phyloP scores from a whole-genome alignment of 2,113 vertebrate genomes.

The Indri indri region DNA sequence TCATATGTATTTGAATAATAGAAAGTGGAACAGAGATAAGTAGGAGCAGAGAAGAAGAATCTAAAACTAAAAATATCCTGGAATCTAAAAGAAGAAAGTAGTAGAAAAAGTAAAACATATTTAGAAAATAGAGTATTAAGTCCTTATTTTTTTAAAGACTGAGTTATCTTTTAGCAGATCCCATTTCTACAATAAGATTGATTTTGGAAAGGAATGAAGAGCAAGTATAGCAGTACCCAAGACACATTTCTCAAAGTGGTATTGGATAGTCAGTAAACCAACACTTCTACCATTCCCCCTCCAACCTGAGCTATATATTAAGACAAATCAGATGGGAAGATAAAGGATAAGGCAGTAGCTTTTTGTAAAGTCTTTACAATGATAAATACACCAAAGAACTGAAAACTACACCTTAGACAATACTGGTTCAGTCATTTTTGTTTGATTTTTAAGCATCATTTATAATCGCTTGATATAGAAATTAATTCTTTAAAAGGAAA shows the following conservation, averaged over 20 bases:
- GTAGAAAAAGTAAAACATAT: background rate
- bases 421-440: background rate
- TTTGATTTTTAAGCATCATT: conserved; percentile 42
- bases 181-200: conserved; percentile 15
- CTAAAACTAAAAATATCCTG: conserved; percentile 19
- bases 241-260: conserved; percentile 28
- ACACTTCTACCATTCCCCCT: background rate
- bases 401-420: background rate
- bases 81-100: background rate
- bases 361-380: background rate
- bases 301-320: background rate
- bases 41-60: background rate
- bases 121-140: conserved; percentile 15
- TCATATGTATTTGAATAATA: conserved; percentile 42
- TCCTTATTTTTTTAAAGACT: conserved; percentile 22
- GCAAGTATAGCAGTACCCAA: background rate
- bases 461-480: conserved; percentile 44
- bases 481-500: conserved; percentile 50
- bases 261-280: conserved; percentile 10
- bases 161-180: conserved; percentile 33
- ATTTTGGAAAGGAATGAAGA: conserved; percentile 44
- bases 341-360: background rate
- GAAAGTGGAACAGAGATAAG: conserved; percentile 18
- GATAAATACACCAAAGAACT: background rate
- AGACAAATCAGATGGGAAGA: conserved; percentile 15